These are phyloP conservation scores for Pseudorhiza aurosa DNA, from an alignment of 30 jellyfish, hydroid and myxozoan genomes.

Conservation along the genomic window DNA sequence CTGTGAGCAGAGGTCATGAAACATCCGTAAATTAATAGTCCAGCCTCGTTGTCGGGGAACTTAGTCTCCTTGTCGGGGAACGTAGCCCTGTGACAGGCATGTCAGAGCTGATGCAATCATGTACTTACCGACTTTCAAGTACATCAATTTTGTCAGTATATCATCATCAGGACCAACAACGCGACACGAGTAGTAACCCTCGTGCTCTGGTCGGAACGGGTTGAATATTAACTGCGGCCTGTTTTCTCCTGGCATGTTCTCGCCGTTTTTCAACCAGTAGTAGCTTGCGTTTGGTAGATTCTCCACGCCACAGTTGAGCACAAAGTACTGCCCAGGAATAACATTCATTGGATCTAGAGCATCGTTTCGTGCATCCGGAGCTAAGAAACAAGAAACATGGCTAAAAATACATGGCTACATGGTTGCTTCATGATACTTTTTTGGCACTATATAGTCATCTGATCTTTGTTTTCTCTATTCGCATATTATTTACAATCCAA, in stretches of 20 bases:
- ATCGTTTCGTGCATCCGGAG: too few species aligned
- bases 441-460: too few species aligned
- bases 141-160: slow-evolving; percentile 51
- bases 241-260: slow-evolving; percentile 65
- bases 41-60: too few species aligned
- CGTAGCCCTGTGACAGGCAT: too few species aligned
- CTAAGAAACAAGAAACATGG: too few species aligned
- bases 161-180: slow-evolving; percentile 61
- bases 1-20: too few species aligned
- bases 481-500: too few species aligned
- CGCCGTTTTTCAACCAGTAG: slow-evolving; percentile 88
- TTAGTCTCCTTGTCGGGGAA: too few species aligned
- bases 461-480: too few species aligned
- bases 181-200: slow-evolving; percentile 85
- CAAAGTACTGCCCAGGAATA: slow-evolving; percentile 72
- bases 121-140: slow-evolving; percentile 56
- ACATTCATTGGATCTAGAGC: slow-evolving; percentile 35
- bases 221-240: slow-evolving; percentile 49
- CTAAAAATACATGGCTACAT: too few species aligned
- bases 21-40: too few species aligned
- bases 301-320: slow-evolving; percentile 59
- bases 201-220: slow-evolving; percentile 72
- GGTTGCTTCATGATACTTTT: too few species aligned
- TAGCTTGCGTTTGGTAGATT: slow-evolving; percentile 29
- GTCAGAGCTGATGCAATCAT: not conserved